Evolutionary conservation across 2,113 vertebrate species (phyloP).

Genomic region (Mustelus asterias): DNA sequence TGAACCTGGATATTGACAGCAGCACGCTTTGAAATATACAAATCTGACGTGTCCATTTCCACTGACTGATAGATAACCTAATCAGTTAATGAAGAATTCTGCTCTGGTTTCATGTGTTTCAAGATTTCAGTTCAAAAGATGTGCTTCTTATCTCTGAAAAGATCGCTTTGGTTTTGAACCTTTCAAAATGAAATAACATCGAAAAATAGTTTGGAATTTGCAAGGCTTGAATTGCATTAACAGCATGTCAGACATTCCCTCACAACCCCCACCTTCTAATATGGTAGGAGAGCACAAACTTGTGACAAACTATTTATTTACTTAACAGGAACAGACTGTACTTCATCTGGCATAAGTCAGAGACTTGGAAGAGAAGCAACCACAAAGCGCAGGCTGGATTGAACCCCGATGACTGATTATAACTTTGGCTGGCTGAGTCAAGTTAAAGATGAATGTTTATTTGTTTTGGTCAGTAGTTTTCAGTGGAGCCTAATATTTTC

Average conservation of each 20-base stretch:
- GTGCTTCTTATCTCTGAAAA: not conserved
- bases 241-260: slow-evolving; percentile 13
- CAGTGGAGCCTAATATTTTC: not conserved
- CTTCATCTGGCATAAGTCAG: slow-evolving; percentile 31
- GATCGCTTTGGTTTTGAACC: not conserved
- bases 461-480: not conserved
- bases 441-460: slow-evolving; percentile 21
- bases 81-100: not conserved
- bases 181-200: not conserved
- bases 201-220: not conserved
- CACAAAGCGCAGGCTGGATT: not conserved
- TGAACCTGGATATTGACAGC: not conserved
- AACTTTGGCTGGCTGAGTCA: not conserved
- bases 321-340: slow-evolving; percentile 35
- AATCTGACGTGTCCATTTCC: not conserved
- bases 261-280: not conserved
- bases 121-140: not conserved
- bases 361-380: not conserved
- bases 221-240: not conserved
- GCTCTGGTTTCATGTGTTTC: not conserved
- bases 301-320: slow-evolving; percentile 37
- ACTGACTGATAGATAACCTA: not conserved
- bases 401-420: slow-evolving; percentile 23
- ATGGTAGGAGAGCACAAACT: not conserved
- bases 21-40: not conserved